A percentile compares a stretch with the other conserved stretches of the same genome.
Evolutionary conservation across 2,797 vertebrate species (phyloP).

Genomic region (Rhinogobio ventralis): DNA sequence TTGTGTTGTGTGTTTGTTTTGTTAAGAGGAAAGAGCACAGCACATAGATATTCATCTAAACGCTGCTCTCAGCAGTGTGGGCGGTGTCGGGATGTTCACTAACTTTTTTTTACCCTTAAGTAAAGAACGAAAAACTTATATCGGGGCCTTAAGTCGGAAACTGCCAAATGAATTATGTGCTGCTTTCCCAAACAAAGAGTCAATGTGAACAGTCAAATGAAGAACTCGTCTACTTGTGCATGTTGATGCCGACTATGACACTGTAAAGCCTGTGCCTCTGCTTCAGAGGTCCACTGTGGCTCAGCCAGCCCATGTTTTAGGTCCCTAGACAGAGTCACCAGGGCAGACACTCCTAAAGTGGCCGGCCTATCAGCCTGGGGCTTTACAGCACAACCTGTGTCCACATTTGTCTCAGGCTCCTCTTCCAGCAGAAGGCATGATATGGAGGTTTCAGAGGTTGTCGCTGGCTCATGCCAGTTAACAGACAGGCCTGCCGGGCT

Average conservation of each 20-base stretch:
- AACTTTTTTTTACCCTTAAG: background rate
- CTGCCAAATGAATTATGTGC: background rate
- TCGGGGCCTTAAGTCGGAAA: background rate
- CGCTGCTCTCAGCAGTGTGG: background rate
- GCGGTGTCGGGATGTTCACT: background rate
- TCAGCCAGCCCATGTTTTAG: slow-evolving; percentile 65
- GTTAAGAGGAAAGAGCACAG: background rate
- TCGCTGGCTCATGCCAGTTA: slow-evolving; percentile 4
- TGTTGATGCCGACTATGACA: slow-evolving; percentile 17
- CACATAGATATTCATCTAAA: background rate
- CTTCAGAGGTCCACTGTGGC: slow-evolving; percentile 31
- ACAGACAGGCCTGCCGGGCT: slow-evolving; percentile 47
- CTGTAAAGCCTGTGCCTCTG: slow-evolving; percentile 36
- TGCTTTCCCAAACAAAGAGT: background rate
- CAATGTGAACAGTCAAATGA: slow-evolving; percentile 80
- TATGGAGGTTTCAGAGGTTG: slow-evolving; percentile 61
- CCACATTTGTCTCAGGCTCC: slow-evolving; percentile 85
- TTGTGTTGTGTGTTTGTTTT: background rate
- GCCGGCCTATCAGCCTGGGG: slow-evolving; percentile 14
- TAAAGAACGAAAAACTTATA: background rate
- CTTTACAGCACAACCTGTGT: slow-evolving; percentile 81
- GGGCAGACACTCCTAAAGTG: slow-evolving; percentile 65
- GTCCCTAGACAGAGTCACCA: slow-evolving; percentile 70
- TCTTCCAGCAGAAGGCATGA: slow-evolving; percentile 68
- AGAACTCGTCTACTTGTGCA: slow-evolving; percentile 85